phyloP scores from a whole-genome alignment of 2,113 vertebrate species.

The Chelonoidis abingdonii region DNA sequence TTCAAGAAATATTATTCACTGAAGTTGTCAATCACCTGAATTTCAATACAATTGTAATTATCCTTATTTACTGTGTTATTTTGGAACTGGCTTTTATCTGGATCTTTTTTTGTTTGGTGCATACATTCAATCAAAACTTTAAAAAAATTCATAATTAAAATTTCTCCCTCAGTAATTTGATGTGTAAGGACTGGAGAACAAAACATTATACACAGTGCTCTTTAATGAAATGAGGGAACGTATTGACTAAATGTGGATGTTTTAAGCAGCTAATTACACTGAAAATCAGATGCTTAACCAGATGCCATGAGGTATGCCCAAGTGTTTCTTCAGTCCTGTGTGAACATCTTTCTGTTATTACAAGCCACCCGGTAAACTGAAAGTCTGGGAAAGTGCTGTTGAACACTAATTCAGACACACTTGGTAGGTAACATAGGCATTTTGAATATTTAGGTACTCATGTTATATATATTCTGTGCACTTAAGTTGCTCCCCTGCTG shows the following conservation, averaged over 20 bases:
- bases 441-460: not conserved
- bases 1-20: not conserved
- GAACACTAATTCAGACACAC: not conserved
- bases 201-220: not conserved
- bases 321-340: constrained; percentile 9
- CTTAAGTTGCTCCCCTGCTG: not conserved
- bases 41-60: not conserved
- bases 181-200: constrained; percentile 1
- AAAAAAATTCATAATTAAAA: not conserved
- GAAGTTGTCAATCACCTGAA: not conserved
- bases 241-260: constrained; percentile 24
- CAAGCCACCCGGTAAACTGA: not conserved
- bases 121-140: not conserved
- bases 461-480: rapidly evolving
- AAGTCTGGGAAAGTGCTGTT: not conserved
- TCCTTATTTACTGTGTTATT: not conserved
- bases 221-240: constrained; percentile 13
- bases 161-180: not conserved
- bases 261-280: constrained; percentile 46
- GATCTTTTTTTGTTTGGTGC: not conserved
- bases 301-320: not conserved
- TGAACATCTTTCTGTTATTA: not conserved
- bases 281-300: constrained; percentile 12
- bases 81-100: not conserved
- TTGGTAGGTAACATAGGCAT: not conserved